Evolutionary conservation across 2,113 vertebrate species (phyloP).

Genomic region (Chionomys nivalis): DNA sequence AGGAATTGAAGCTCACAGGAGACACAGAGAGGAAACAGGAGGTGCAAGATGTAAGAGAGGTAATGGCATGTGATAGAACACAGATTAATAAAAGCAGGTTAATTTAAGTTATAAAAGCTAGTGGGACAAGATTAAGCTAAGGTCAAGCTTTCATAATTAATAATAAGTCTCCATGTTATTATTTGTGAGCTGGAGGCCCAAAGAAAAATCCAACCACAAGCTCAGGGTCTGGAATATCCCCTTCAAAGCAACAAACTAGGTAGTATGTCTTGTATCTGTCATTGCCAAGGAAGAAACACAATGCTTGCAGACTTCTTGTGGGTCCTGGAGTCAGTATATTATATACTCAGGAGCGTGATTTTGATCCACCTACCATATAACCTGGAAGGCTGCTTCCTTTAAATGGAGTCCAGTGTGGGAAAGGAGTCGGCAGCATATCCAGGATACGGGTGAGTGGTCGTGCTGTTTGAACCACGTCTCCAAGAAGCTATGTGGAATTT

Average conservation of each 20-base stretch:
- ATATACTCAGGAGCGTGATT: neutral
- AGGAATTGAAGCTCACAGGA: neutral
- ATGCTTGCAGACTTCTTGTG: neutral
- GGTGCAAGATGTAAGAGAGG: neutral
- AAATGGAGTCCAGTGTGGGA: neutral
- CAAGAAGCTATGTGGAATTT: neutral
- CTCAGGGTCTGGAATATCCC: neutral
- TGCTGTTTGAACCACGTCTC: neutral
- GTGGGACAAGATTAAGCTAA: neutral
- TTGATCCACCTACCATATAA: neutral
- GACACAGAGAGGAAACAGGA: neutral
- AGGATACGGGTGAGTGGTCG: neutral
- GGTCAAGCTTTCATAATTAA: neutral
- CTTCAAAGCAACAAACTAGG: neutral
- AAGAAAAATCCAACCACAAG: neutral
- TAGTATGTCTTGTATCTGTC: neutral
- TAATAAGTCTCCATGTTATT: neutral
- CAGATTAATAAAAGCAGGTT: neutral
- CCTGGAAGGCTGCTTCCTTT: neutral
- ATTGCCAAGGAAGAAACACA: neutral
- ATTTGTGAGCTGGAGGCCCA: neutral
- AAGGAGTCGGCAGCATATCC: neutral
- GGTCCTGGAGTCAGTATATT: neutral
- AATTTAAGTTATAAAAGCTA: neutral
- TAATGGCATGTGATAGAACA: neutral